phyloP scores from a whole-genome alignment of 2,113 vertebrate species.

The Xenopus laevis region DNA sequence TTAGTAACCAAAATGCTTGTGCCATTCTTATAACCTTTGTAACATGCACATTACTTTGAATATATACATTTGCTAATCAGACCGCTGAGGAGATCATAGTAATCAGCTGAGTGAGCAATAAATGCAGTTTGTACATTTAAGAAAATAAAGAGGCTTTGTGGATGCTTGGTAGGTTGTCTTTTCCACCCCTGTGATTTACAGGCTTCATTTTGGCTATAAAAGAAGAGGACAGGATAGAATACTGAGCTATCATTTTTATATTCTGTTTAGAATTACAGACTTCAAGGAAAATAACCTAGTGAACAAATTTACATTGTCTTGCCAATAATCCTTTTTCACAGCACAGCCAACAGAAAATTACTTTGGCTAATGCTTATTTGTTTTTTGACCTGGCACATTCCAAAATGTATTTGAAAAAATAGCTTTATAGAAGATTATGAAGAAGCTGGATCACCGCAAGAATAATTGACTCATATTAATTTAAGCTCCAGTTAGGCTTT shows the following conservation, averaged over 20 bases:
- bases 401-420: constrained; percentile 32
- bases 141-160: too few species aligned
- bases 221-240: constrained; percentile 13
- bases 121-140: too few species aligned
- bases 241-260: constrained; percentile 26
- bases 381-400: constrained; percentile 37
- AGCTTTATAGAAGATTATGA: constrained; percentile 10
- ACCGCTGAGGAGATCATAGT: too few species aligned
- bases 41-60: too few species aligned
- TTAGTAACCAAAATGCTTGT: too few species aligned
- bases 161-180: too few species aligned
- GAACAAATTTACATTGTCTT: constrained; percentile 33
- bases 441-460: background rate
- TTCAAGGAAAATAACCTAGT: constrained; percentile 16
- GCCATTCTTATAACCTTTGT: too few species aligned
- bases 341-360: background rate
- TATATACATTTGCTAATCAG: too few species aligned
- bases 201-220: background rate
- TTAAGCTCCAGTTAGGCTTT: constrained; percentile 10
- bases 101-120: too few species aligned
- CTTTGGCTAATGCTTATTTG: constrained; percentile 7
- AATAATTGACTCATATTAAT: constrained; percentile 23
- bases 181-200: background rate
- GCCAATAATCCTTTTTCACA: background rate
- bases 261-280: constrained; percentile 17